Evolutionary conservation across 2,113 vertebrate genomes (phyloP), one percentile per base, ranked within the genome.

Genomic region (Vidua macroura): DNA sequence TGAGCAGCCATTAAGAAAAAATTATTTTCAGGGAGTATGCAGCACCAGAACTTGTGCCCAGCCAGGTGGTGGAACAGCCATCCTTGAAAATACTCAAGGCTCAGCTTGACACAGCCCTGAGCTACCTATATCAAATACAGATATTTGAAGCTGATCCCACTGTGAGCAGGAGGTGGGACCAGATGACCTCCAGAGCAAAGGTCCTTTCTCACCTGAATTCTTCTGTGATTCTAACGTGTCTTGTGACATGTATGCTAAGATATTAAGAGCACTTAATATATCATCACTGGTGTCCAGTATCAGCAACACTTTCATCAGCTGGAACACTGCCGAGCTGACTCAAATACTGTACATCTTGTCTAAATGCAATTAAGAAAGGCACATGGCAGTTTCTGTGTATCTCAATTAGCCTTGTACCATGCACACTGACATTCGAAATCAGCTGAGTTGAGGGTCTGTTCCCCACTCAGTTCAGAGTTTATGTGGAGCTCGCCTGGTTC

Each of bases 211-310:
- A 92, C 80, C 90, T 88, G 53, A 86, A 94, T 83, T 81, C 28
- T 88, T 87, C 19, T 16, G 3, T 39, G 63, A 74, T 90, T 90
- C 63, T 88, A 92, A 86, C 4, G 28, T 73, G 73, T 73, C 70
- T 70, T 83, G 77, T 68, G 69, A 87, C 76, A 90, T 23, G 39
- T 69, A 46, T 2, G 21, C 67, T 74, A 95, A 92, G 87, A 95
- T 80, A 83, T 31, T 92, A 93, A 87, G 86, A 11, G 5, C 64
- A 66, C 88, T 92, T 72, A 88, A 84, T 86, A 11, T 86, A 87
- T 95, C 86, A 95, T 90, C 95, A 92, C 69, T 86, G 79, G 91
- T 95, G 84, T 94, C 91, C 28, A 37, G 81, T 93, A 79, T 78
- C 96, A 88, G 82, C 81, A 93, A 70, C 48, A 64, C 43, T 97